Evolutionary conservation across 2,797 vertebrate genomes (phyloP).

Genomic region (Bradypus variegatus): DNA sequence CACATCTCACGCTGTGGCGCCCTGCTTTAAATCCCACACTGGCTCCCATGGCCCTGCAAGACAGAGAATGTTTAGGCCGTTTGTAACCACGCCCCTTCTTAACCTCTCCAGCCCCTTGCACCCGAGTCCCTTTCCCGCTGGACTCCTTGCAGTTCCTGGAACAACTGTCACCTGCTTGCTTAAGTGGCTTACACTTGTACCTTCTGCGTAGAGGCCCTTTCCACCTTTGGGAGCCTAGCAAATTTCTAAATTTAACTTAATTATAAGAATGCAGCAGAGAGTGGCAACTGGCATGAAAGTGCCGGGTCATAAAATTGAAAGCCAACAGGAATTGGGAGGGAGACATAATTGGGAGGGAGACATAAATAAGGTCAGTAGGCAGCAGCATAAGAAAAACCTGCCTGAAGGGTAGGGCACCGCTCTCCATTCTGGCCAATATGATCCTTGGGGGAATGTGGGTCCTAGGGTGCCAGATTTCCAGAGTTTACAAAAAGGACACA

Average conservation of each 20-base stretch:
- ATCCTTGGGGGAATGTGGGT: background rate
- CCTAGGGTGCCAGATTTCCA: background rate
- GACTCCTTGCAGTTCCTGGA: background rate
- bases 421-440: background rate
- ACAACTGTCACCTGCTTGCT: background rate
- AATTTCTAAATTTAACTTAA: background rate
- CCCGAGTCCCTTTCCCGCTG: background rate
- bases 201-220: background rate
- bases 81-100: background rate
- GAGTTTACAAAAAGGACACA: background rate
- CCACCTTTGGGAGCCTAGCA: background rate
- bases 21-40: background rate
- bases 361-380: background rate
- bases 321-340: background rate
- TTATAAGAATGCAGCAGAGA: background rate
- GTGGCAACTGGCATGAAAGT: background rate
- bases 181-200: background rate
- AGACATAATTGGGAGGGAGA: background rate
- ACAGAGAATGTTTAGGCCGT: background rate
- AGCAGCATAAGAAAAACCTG: background rate
- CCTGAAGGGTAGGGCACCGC: background rate
- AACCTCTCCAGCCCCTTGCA: background rate
- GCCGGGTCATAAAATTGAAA: slow-evolving; percentile 4
- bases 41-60: background rate
- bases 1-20: background rate